These are phyloP conservation scores for Callipepla squamata DNA, from an alignment of 2,113 vertebrate genomes.

Conservation along the genomic window DNA sequence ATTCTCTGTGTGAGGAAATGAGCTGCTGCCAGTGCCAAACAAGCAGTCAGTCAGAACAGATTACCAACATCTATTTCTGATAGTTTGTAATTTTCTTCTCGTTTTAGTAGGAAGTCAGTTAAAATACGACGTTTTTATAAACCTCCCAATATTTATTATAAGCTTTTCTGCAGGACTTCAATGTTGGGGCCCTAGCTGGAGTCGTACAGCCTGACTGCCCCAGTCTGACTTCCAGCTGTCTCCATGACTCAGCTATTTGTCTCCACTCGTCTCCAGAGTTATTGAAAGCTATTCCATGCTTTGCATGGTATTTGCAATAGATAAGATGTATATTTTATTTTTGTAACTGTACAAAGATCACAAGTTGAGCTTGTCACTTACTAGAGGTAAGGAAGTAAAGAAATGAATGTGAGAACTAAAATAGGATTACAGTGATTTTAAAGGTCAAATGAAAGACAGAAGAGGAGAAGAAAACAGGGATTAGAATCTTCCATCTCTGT, in stretches of 20 bases:
- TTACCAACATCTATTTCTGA: neutral
- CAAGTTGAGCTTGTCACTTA: neutral
- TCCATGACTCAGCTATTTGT: neutral
- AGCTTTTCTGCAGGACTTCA: neutral
- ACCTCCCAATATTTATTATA: neutral
- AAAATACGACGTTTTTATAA: neutral
- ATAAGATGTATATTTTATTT: neutral
- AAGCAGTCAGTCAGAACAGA: neutral
- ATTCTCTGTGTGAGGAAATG: neutral
- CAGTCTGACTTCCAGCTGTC: neutral
- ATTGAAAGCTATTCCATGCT: neutral
- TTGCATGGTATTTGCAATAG: constrained; percentile 8
- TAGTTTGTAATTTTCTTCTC: neutral
- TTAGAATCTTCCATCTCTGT: neutral
- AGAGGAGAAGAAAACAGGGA: neutral
- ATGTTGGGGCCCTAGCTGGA: neutral
- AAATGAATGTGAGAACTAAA: constrained; percentile 5
- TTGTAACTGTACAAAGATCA: constrained; percentile 9
- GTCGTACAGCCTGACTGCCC: neutral
- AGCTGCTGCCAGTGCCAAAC: neutral
- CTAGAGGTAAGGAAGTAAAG: neutral
- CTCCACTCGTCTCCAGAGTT: neutral
- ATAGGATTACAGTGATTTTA: neutral
- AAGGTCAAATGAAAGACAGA: neutral
- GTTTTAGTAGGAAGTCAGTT: neutral